Percentiles rank a stretch among this genome's conserved stretches.
phyloP scores from a whole-genome alignment of 2,888 invertebrate species.

The Hermaeophaga mercurialis region DNA sequence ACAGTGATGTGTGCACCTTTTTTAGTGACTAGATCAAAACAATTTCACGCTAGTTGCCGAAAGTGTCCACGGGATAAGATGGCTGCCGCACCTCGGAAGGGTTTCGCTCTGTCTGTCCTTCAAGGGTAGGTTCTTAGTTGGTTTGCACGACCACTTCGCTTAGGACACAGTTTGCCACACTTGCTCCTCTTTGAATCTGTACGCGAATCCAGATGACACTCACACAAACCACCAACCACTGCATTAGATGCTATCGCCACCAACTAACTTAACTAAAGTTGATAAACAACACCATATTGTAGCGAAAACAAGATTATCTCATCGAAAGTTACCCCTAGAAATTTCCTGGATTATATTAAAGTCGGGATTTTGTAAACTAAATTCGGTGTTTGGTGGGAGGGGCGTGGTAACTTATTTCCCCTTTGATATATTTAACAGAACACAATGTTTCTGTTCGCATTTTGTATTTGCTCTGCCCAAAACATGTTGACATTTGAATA shows the following conservation, averaged over 20 bases:
- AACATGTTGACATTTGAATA: neutral
- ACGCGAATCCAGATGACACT: slow-evolving; percentile 8
- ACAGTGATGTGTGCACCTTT: slow-evolving; percentile 51
- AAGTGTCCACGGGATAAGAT: slow-evolving; percentile 48
- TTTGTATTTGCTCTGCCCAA: neutral
- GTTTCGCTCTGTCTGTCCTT: slow-evolving; percentile 43
- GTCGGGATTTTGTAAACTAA: neutral
- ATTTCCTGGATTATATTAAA: neutral
- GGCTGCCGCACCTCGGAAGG: slow-evolving; percentile 52
- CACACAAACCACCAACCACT: neutral
- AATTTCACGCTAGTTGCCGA: slow-evolving; percentile 33
- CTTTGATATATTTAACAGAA: slow-evolving; percentile 11
- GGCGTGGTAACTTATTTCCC: slow-evolving; percentile 21
- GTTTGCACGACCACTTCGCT: slow-evolving; percentile 14
- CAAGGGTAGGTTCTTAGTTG: slow-evolving; percentile 49
- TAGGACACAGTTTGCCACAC: slow-evolving; percentile 13
- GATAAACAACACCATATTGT: slow-evolving; percentile 14
- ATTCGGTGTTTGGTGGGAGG: slow-evolving; percentile 11
- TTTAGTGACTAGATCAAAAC: slow-evolving; percentile 38
- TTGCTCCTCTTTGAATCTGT: slow-evolving; percentile 6
- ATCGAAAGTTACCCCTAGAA: neutral
- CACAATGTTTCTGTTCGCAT: neutral
- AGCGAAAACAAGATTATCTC: neutral
- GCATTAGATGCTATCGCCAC: neutral
- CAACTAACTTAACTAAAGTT: slow-evolving; percentile 3